Evolutionary conservation across 2,113 vertebrate species (phyloP), one percentile per base, ranked within the genome.

Genomic region (Panthera uncia): DNA sequence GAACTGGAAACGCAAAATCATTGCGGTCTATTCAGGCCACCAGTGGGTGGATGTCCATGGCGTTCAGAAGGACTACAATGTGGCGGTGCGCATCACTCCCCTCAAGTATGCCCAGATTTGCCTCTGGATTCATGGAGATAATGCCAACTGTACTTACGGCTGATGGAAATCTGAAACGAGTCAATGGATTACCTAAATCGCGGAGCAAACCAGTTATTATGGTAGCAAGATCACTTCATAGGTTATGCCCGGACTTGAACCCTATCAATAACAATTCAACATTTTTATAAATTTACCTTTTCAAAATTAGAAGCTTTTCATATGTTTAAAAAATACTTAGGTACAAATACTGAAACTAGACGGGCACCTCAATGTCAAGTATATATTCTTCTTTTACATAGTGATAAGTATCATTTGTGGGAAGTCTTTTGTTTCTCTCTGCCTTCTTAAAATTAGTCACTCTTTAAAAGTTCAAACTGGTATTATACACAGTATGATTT

Each of bases 71-170:
- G 99, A 99, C 99, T 99, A 99, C 98, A 99, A 99, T 8, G 99
- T 99, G 91, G 99, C 99, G 0, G 99, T 99, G 73, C 99, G 99
- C 98, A 99, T 99, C 98, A 99, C 99, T 0, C 99, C 99, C 4
- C 98, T 99, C 68, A 99, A 99, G 98, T 99, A 99, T 2, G 99
- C 99, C 65, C 99, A 99, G 98, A 99, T 99, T 98, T 99, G 99
- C 98, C 99, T 99, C 98, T 99, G 99, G 99, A 98, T 99, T 97
- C 99, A 99, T 1, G 99, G 99, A 7, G 99, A 99, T 65, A 99
- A 99, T 0, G 99, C 98, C 63, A 97, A 97, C 86, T 99, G 99
- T 90, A 97, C 98, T 19, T 98, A 97, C 11, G 99, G 99, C 95
- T 99, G 97, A 99, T 83, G 68, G 55, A 50, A 57, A 33, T 33